Evolutionary conservation across 2,113 vertebrate genomes (phyloP).

Genomic region (Charina bottae): DNA sequence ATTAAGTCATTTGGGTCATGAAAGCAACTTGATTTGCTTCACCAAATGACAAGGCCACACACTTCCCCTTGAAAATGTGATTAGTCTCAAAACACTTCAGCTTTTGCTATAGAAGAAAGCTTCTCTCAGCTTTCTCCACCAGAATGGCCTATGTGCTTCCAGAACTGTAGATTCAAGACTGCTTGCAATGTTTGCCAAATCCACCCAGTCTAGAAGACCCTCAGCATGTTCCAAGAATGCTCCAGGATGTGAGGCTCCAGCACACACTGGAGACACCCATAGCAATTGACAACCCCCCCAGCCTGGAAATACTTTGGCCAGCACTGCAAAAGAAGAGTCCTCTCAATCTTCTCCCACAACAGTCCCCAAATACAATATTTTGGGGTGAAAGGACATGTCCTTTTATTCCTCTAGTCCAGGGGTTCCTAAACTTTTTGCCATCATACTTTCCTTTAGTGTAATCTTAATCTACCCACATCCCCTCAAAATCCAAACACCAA

Average conservation of each 20-base stretch:
- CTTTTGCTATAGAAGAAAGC: neutral
- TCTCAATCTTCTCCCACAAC: neutral
- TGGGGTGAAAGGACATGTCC: neutral
- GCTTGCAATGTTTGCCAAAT: neutral
- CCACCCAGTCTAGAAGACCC: neutral
- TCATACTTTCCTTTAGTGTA: neutral
- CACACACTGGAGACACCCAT: neutral
- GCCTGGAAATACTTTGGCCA: neutral
- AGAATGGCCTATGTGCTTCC: neutral
- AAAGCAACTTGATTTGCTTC: neutral
- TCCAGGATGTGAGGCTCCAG: neutral
- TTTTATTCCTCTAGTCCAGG: neutral
- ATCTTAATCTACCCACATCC: neutral
- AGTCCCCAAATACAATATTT: neutral
- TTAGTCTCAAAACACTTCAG: neutral
- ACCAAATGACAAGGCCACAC: neutral
- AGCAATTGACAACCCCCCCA: neutral
- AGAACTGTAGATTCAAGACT: neutral
- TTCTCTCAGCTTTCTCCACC: neutral
- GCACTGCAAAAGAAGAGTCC: neutral
- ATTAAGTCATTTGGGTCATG: neutral
- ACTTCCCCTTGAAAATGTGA: neutral
- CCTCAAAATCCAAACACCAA: neutral
- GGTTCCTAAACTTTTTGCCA: neutral
- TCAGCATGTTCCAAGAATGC: neutral